Evolutionary conservation across 1,140 invertebrate genomes (phyloP), one percentile per base, ranked within the genome.

Genomic region (Trigoniulus corallinus): DNA sequence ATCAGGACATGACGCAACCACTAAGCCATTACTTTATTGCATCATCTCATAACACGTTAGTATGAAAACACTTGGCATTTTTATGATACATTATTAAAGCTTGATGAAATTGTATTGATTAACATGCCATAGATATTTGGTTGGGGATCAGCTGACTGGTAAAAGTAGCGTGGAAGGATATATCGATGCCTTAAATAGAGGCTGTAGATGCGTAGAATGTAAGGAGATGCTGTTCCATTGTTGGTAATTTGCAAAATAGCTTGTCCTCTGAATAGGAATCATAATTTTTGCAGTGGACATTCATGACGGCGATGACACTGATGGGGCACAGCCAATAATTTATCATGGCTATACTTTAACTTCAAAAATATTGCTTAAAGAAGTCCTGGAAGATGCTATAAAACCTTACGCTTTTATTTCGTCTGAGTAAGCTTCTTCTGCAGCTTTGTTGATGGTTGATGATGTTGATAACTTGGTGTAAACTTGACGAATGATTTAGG

Each of bases 31-130:
- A 81, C 58, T 81, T 72, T 59, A 77, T 81, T 41, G 70, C 75
- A 7, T 72, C 75, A 10, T 80, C 78, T 20, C 74, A 80, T 59
- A 80, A 81, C 58, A 78, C 77, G 71, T 77, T 58, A 62, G 64
- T 58, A 12, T n/a, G n/a, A 45, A 39, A 39, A 18, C n/a, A n/a
- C n/a, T n/a, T n/a, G n/a, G n/a, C n/a, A 34, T 34, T 7, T 7
- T 7, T 44, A 44, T 44, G 7, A 7, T 21, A 21, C 21, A 12
- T 10, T 21, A 7, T 44, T 20, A 12, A 20, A 44, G 29, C 15
- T n/a, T n/a, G n/a, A n/a, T n/a, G n/a, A n/a, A n/a, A n/a, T n/a
- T n/a, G n/a, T 39, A 39, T 39, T 39, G 18, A 39, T 39, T 39
- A 13, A 39, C 12, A 39, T 39, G 37, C 18, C 37, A 39, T 53